phyloP scores from a whole-genome alignment of 2,113 vertebrate species.

The Puntigrus tetrazona region DNA sequence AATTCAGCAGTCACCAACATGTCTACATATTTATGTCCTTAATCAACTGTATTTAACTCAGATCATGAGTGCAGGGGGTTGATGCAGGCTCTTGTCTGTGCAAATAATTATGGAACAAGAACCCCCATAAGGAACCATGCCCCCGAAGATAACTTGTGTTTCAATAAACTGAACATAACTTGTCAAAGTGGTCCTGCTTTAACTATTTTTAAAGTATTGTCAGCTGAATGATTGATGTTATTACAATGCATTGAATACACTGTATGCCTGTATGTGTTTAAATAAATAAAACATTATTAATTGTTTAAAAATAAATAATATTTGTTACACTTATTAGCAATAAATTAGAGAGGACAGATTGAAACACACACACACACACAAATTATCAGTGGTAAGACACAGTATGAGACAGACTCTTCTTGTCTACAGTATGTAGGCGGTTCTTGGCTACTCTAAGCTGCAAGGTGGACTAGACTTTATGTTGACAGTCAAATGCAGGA shows the following conservation, averaged over 20 bases:
- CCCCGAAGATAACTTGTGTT: no score
- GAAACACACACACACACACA: constrained; percentile 5
- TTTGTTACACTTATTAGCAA: background rate
- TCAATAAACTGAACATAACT: no score
- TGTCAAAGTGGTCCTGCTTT: no score
- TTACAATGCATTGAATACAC: background rate
- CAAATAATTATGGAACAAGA: no score
- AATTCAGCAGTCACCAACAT: no score
- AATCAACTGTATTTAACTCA: no score
- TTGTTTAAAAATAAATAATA: background rate
- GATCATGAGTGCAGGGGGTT: no score
- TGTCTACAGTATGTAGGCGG: background rate
- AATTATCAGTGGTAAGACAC: no score
- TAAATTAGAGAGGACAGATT: constrained; percentile 2
- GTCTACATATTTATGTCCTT: no score
- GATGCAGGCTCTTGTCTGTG: no score
- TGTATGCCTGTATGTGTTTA: no score
- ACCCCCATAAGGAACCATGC: no score
- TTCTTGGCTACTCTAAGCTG: background rate
- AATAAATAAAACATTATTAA: background rate
- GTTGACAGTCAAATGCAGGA: background rate
- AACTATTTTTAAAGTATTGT: background rate
- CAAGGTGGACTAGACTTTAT: constrained; percentile 1
- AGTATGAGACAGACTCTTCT: background rate
- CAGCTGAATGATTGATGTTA: background rate